Evolutionary conservation across 2,888 invertebrate genomes (phyloP).

Genomic region (Megamerina dolium): DNA sequence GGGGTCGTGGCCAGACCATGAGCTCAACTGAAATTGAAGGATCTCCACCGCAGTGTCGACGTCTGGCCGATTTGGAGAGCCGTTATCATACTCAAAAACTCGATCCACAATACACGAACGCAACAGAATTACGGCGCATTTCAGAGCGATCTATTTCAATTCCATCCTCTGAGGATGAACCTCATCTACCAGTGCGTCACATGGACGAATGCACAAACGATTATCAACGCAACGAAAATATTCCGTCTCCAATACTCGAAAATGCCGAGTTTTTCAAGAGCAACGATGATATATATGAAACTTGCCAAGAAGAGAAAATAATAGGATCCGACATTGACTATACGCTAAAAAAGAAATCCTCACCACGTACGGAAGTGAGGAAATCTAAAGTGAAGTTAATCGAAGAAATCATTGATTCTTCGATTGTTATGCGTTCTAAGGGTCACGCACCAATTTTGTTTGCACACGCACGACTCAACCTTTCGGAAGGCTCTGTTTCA

Average conservation of each 20-base stretch:
- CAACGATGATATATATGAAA: slow-evolving; percentile 53
- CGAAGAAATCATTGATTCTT: slow-evolving; percentile 63
- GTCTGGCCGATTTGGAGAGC: slow-evolving; percentile 59
- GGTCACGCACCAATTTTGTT: slow-evolving; percentile 74
- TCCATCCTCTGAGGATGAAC: slow-evolving; percentile 69
- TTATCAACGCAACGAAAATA: slow-evolving; percentile 57
- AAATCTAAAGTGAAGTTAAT: slow-evolving; percentile 54
- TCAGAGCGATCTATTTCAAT: slow-evolving; percentile 71
- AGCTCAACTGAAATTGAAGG: slow-evolving; percentile 74
- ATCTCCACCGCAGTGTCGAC: slow-evolving; percentile 67
- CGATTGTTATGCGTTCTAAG: slow-evolving; percentile 60
- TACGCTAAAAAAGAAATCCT: slow-evolving; percentile 37
- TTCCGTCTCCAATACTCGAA: slow-evolving; percentile 59
- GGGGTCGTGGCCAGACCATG: slow-evolving; percentile 67
- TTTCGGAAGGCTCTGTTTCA: slow-evolving; percentile 75
- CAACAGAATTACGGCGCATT: slow-evolving; percentile 63
- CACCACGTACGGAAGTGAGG: slow-evolving; percentile 23
- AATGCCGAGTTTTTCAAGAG: slow-evolving; percentile 58
- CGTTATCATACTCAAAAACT: slow-evolving; percentile 62
- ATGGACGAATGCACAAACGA: slow-evolving; percentile 57
- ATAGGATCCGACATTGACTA: slow-evolving; percentile 56
- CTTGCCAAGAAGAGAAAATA: slow-evolving; percentile 49
- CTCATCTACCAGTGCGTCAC: slow-evolving; percentile 56
- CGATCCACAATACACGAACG: slow-evolving; percentile 59
- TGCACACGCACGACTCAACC: slow-evolving; percentile 71